Evolutionary conservation across 2,797 vertebrate genomes (phyloP).

Genomic region (Tadarida brasiliensis): DNA sequence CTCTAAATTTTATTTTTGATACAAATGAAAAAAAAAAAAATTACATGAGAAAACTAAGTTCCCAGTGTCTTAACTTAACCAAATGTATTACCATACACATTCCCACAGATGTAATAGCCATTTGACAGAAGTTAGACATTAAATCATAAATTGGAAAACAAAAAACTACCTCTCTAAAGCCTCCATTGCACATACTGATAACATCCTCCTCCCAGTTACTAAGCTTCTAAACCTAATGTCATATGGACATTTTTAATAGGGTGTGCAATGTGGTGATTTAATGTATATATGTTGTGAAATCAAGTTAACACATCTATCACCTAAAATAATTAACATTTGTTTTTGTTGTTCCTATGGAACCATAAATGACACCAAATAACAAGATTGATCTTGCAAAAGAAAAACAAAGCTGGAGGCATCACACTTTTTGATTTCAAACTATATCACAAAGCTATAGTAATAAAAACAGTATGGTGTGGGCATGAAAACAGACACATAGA

Average conservation of each 20-base stretch:
- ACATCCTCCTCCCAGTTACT: background rate
- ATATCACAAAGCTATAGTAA: background rate
- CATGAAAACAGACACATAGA: background rate
- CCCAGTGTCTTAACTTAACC: background rate
- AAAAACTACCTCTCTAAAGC: background rate
- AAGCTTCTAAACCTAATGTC: background rate
- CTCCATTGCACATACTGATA: background rate
- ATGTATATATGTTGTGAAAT: background rate
- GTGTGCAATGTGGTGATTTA: background rate
- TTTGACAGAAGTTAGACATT: background rate
- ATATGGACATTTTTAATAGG: background rate
- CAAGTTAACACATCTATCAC: background rate
- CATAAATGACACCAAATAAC: background rate
- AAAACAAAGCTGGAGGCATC: background rate
- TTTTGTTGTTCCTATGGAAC: background rate
- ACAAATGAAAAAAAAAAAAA: background rate
- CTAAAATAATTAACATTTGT: background rate
- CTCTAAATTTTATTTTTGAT: background rate
- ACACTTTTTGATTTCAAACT: background rate
- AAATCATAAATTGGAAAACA: background rate
- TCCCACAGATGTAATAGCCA: background rate
- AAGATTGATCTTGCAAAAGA: background rate
- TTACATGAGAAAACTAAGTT: background rate
- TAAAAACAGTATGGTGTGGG: background rate
- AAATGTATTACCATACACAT: background rate